Evolutionary conservation across 2,797 vertebrate genomes (phyloP).

Genomic region (Poecilia picta): DNA sequence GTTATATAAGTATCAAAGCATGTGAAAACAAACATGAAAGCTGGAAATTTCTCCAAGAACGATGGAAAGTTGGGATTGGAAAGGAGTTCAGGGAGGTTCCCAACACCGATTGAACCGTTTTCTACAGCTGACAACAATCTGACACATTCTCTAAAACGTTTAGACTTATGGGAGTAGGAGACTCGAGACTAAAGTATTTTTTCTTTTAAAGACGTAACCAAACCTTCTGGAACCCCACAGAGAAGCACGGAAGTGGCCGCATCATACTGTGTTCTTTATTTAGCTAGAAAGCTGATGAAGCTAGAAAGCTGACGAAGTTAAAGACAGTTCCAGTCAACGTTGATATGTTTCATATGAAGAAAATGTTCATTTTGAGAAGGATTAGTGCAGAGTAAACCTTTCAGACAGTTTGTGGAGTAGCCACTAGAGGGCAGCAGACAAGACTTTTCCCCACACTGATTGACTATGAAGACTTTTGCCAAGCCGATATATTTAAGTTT

Average conservation of each 20-base stretch:
- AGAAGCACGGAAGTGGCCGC: not conserved
- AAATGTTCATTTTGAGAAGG: not conserved
- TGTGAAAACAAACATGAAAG: not conserved
- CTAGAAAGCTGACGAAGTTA: not conserved
- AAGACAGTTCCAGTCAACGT: not conserved
- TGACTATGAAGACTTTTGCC: not conserved
- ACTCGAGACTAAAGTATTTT: not conserved
- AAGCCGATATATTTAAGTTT: not conserved
- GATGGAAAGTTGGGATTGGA: not conserved
- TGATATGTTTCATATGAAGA: not conserved
- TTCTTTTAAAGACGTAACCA: not conserved
- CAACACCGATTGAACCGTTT: not conserved
- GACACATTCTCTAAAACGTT: not conserved
- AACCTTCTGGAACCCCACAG: not conserved
- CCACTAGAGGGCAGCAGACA: not conserved
- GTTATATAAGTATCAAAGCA: not conserved
- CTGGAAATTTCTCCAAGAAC: not conserved
- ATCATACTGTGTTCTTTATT: not conserved
- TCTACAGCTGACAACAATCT: not conserved
- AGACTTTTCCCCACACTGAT: not conserved
- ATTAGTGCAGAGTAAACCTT: not conserved
- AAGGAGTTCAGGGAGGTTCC: not conserved
- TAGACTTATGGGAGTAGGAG: not conserved
- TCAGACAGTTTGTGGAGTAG: not conserved
- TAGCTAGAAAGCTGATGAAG: not conserved